Evolutionary conservation across 2,797 vertebrate species (phyloP).

Genomic region (Leptoclinus maculatus): DNA sequence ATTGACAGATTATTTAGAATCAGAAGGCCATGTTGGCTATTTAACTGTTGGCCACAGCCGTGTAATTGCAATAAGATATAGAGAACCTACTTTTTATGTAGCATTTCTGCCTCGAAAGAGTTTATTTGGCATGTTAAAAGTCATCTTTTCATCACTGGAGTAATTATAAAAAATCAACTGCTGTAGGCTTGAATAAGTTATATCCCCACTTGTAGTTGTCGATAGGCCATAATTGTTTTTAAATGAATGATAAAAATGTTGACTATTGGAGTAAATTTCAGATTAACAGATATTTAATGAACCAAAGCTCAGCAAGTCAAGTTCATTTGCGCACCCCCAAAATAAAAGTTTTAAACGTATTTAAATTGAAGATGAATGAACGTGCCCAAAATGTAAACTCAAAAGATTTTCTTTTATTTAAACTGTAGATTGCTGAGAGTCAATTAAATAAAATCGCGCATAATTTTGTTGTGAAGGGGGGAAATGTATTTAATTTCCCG

Average conservation of each 20-base stretch:
- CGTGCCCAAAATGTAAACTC: neutral
- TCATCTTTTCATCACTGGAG: neutral
- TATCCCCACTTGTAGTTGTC: neutral
- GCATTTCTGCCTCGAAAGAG: slow-evolving; percentile 6
- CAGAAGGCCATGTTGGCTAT: slow-evolving; percentile 45
- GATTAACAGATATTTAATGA: slow-evolving; percentile 1
- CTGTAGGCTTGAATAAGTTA: neutral
- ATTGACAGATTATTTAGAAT: slow-evolving; percentile 64
- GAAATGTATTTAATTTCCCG: slow-evolving; percentile 89
- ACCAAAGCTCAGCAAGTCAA: neutral
- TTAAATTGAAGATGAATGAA: slow-evolving; percentile 1
- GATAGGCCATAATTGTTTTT: neutral
- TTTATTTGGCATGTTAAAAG: slow-evolving; percentile 8
- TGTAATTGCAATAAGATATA: slow-evolving; percentile 42
- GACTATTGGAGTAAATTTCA: neutral
- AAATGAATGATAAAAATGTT: neutral
- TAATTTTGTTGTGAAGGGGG: slow-evolving; percentile 82
- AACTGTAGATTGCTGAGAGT: slow-evolving; percentile 35
- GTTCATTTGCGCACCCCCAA: neutral
- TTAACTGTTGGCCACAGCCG: slow-evolving; percentile 37
- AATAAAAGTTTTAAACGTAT: neutral
- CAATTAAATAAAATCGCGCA: slow-evolving; percentile 80
- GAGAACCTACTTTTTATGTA: slow-evolving; percentile 9
- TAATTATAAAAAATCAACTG: neutral
- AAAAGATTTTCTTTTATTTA: neutral